Percentiles rank a stretch among this genome's conserved stretches.
Evolutionary conservation across 2,888 invertebrate genomes (phyloP).

Genomic region (Acronicta alni): DNA sequence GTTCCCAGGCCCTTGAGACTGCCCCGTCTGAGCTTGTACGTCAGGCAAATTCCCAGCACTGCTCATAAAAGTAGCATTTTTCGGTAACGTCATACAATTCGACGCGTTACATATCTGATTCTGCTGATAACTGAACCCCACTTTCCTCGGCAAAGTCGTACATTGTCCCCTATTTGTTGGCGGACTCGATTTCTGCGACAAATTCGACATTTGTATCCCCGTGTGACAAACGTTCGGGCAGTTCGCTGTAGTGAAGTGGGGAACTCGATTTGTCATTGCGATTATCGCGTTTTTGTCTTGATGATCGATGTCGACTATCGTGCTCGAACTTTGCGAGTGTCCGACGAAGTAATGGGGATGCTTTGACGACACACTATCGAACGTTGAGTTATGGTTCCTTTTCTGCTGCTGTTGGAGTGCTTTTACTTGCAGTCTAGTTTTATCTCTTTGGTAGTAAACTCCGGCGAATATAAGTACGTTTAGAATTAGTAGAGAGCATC

Average conservation of each 20-base stretch:
- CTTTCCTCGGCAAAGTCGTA: constrained; percentile 85
- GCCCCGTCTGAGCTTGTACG: constrained; percentile 86
- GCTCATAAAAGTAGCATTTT: constrained; percentile 88
- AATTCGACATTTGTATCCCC: constrained; percentile 88
- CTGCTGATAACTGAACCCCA: constrained; percentile 84
- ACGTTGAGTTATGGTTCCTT: constrained; percentile 88
- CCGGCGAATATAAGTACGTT: constrained; percentile 95
- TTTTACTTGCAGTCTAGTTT: constrained; percentile 94
- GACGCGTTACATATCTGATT: constrained; percentile 85
- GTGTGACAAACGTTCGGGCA: constrained; percentile 90
- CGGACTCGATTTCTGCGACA: constrained; percentile 83
- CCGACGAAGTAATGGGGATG: constrained; percentile 94
- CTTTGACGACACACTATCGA: constrained; percentile 90
- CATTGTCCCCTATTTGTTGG: constrained; percentile 83
- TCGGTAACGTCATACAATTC: constrained; percentile 90
- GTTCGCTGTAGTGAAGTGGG: constrained; percentile 84
- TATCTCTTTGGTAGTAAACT: constrained; percentile 94
- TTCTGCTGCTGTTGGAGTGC: constrained; percentile 92
- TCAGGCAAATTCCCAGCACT: constrained; percentile 84
- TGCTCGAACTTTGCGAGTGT: constrained; percentile 94
- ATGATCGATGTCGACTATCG: constrained; percentile 95
- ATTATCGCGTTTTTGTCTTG: constrained; percentile 90
- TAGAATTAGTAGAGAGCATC: constrained; percentile 93
- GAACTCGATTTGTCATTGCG: constrained; percentile 85
- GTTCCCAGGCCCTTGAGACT: constrained; percentile 80